These are phyloP conservation scores for Graphium colonna DNA, from an alignment of 2,888 invertebrate genomes.

Conservation along the genomic window DNA sequence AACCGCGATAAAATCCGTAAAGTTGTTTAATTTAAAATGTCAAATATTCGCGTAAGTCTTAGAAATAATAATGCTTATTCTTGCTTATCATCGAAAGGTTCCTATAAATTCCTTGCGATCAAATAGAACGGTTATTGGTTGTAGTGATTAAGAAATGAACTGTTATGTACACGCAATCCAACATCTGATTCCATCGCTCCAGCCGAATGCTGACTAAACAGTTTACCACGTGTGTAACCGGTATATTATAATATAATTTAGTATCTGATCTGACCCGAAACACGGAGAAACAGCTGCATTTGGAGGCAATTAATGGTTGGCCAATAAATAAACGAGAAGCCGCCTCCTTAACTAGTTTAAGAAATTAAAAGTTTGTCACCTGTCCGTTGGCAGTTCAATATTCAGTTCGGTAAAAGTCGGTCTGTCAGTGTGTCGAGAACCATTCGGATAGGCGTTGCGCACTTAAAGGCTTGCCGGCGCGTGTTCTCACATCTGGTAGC, in stretches of 20 bases:
- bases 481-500: constrained; percentile 58
- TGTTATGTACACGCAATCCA: constrained; percentile 1
- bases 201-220: constrained; percentile 16
- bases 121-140: neutral
- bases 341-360: constrained; percentile 24
- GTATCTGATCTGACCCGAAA: constrained; percentile 24
- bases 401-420: constrained; percentile 33
- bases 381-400: constrained; percentile 21
- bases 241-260: constrained; percentile 23
- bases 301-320: constrained; percentile 22
- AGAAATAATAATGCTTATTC: too few species aligned
- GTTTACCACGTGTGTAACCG: constrained; percentile 24
- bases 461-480: constrained; percentile 49
- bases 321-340: constrained; percentile 25
- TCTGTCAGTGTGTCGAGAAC: constrained; percentile 30
- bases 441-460: neutral
- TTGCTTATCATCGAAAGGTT: neutral
- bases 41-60: too few species aligned
- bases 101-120: neutral
- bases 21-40: too few species aligned
- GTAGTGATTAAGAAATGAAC: neutral
- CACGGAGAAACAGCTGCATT: constrained; percentile 24
- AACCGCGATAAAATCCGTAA: too few species aligned
- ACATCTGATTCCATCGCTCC: constrained; percentile 21
- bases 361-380: constrained; percentile 25